Evolutionary conservation across 2,888 invertebrate genomes (phyloP), one percentile per base, ranked within the genome.

Genomic region (Nymphalis urticae): DNA sequence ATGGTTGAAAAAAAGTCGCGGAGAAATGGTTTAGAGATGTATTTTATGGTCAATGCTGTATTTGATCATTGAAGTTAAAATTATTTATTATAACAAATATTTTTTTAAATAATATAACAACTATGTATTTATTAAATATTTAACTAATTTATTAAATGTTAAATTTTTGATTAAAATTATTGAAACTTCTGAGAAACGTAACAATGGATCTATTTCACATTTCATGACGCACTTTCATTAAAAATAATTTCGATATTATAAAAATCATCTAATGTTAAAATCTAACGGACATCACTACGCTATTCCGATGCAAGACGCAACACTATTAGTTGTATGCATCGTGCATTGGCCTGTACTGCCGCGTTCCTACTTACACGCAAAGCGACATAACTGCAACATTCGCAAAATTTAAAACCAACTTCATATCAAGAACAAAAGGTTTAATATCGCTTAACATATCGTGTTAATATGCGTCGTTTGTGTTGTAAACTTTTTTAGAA

Each of bases 291-390:
- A 76, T 71, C 78, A 76, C 79, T 76, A 78, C 71, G 74, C 76
- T 76, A 77, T 81, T 80, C 75, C 77, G 71, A 77, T 78, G 79
- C 77, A 75, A 78, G 77, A 80, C 84, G 79, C 91, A 87, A 80
- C 92, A 85, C 92, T 91, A 90, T 89, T 89, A 91, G 90, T 92
- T 91, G 91, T 91, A 92, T 92, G 92, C 92, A 89, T 87, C 92
- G 92, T 90, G 91, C 92, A 92, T 87, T 92, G 92, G 92, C 92
- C 92, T 91, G 92, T 86, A 90, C 87, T 87, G 87, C 86, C 86
- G 85, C 79, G 80, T 80, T 80, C 74, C 73, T 64, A 62, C 66
- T 66, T 72, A 66, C 51, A 71, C 71, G 48, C 71, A 79, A 56
- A 70, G 82, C 87, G 79, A 66, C 83, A 6, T 78, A 87, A 76